Conservation (phyloP, 2,797 vertebrate genomes). For the Lindbergichthys nudifrons region DNA sequence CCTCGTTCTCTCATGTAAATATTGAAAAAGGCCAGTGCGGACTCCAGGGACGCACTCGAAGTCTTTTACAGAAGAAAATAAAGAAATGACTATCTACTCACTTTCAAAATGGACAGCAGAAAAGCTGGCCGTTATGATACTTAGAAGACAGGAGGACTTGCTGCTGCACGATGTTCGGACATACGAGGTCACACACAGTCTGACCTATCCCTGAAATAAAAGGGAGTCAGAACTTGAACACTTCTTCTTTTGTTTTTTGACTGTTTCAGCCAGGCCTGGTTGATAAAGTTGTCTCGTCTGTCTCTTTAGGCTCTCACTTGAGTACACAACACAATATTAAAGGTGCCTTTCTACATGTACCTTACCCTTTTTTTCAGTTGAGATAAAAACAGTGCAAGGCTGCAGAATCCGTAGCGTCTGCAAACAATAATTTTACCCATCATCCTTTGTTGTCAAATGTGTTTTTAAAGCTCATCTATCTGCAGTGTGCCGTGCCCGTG, state of each 20-base stretch:
- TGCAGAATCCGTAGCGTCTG: conserved; percentile 17
- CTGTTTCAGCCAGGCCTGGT: conserved; percentile 4
- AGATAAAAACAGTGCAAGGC: conserved; percentile 5
- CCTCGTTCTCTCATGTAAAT: conserved; percentile 54
- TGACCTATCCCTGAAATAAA: conserved; percentile 21
- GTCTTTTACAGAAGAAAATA: conserved; percentile 13
- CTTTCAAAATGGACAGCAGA: conserved; percentile 9
- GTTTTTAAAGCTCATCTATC: conserved; percentile 1
- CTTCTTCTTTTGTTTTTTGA: conserved; percentile 11
- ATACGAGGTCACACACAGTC: background rate
- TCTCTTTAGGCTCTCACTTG: conserved; percentile 28
- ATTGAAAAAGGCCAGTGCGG: conserved; percentile 34
- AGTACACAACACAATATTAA: conserved; percentile 53
- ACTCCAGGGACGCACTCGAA: conserved; percentile 22
- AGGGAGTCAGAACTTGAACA: conserved; percentile 12
- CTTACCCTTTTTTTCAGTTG: conserved; percentile 58
- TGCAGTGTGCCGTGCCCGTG: conserved; percentile 6
- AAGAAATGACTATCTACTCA: background rate
- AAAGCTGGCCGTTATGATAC: conserved; percentile 12
- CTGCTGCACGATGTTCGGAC: conserved; percentile 41
- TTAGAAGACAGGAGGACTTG: conserved; percentile 28
- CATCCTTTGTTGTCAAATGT: conserved; percentile 33
- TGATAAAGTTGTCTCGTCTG: conserved; percentile 23
- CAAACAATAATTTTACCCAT: conserved; percentile 41
- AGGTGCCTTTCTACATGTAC: conserved; percentile 79